phyloP scores from a whole-genome alignment of 2,888 invertebrate genomes.

The Acleris emargana region DNA sequence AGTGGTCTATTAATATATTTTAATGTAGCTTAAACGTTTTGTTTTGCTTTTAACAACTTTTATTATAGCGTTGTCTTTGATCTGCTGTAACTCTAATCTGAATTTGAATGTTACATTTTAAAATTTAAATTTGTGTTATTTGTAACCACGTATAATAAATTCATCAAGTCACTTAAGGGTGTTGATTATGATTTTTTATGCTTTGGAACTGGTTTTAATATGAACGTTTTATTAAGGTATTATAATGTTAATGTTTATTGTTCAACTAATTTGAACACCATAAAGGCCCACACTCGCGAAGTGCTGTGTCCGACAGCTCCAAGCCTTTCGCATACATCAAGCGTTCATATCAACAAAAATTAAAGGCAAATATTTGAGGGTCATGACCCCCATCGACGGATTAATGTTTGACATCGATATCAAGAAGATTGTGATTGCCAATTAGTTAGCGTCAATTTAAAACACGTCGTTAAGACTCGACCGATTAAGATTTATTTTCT shows the following conservation, averaged over 20 bases:
- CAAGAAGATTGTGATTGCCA: conserved; percentile 31
- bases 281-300: conserved; percentile 50
- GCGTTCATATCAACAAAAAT: conserved; percentile 63
- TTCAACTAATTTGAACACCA: conserved; percentile 55
- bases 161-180: conserved; percentile 41
- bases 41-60: conserved; percentile 68
- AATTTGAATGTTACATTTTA: conserved; percentile 32
- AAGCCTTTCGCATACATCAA: conserved; percentile 56
- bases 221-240: conserved; percentile 44
- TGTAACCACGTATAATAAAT: conserved; percentile 43
- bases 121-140: conserved; percentile 39
- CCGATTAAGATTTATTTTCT: conserved; percentile 21
- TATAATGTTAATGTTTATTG: conserved; percentile 62
- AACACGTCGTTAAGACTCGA: conserved; percentile 22
- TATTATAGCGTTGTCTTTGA: conserved; percentile 54
- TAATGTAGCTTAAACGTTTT: conserved; percentile 72
- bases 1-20: conserved; percentile 73
- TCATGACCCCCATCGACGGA: conserved; percentile 37
- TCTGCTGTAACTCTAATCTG: conserved; percentile 40
- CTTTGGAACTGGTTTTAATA: conserved; percentile 50
- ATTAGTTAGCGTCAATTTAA: conserved; percentile 32
- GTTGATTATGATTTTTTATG: conserved; percentile 50
- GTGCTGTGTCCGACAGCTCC: conserved; percentile 17
- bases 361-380: conserved; percentile 42
- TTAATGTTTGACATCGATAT: conserved; percentile 39